These are phyloP conservation scores for Andrena praecox DNA, from an alignment of 2,888 invertebrate genomes.

Conservation along the genomic window DNA sequence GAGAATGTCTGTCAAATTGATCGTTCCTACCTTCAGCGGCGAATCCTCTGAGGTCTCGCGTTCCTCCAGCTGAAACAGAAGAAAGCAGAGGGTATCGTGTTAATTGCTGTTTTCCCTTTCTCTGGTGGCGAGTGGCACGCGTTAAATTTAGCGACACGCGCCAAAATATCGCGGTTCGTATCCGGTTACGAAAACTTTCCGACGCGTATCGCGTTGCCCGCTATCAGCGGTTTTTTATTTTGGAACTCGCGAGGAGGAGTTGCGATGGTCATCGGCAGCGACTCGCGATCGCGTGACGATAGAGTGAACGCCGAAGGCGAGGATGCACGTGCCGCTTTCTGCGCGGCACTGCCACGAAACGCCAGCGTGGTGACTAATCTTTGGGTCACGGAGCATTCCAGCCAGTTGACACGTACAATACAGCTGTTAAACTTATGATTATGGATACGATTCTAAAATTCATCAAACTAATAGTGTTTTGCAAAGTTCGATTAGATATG, in stretches of 20 bases:
- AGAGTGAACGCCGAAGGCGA: conserved; percentile 30
- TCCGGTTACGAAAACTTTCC: conserved; percentile 46
- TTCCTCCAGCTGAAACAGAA: conserved; percentile 70
- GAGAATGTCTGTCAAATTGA: not conserved
- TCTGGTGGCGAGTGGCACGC: not conserved
- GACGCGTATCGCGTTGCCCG: not conserved
- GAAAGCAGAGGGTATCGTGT: conserved; percentile 9
- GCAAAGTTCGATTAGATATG: too few species aligned
- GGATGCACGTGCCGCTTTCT: conserved; percentile 37
- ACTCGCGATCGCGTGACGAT: conserved; percentile 40
- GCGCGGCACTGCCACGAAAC: conserved; percentile 29
- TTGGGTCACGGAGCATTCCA: not conserved
- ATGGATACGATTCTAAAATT: too few species aligned
- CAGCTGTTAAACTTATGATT: too few species aligned
- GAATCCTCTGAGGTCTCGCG: conserved; percentile 64
- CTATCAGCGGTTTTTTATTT: conserved; percentile 38
- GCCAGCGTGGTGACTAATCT: conserved; percentile 7
- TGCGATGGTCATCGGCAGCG: conserved; percentile 17
- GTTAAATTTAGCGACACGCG: conserved; percentile 29
- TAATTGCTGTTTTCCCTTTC: conserved; percentile 14
- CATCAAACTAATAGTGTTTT: too few species aligned
- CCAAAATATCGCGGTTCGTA: conserved; percentile 19
- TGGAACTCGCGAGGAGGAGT: not conserved
- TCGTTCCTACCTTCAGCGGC: conserved; percentile 66
- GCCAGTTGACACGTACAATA: not conserved